Base-by-base conservation (phyloP, 2,888 invertebrate species). In the Ischnus inquisitorius region DNA sequence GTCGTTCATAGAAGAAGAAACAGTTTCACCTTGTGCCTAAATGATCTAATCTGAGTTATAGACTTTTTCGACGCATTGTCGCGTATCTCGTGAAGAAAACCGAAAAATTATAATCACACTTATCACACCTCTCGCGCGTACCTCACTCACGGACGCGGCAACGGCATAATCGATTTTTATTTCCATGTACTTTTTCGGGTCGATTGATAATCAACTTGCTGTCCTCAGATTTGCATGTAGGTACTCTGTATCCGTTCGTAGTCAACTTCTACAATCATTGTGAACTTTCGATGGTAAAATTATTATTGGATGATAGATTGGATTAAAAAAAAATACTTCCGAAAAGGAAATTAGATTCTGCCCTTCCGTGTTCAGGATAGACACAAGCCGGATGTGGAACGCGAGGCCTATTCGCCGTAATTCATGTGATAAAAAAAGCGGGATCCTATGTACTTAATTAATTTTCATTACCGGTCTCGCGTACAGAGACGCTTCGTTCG, bases 1-100 rank as follows among this genome's bases (percentile, higher is more conserved):
- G 65, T 68, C 46, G 76, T 72, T 81, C 74, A 82, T 82, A 67
- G 57, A 75, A 34, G 74, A 79, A 46, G 39, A 72, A 65, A 67
- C 60, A 43, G 87, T 89, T 91, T 91, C 91, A 92, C 92, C 89
- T 91, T 88, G 92, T 92, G 92, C 92, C 92, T 92, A 92, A 83
- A 87, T 82, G 25, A 81, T 82, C 75, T 81, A 80, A 84, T 72
- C 57, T 68, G 75, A 83, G 77, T 57, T 75, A 68, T 69, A 78
- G 77, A 85, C 28, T 81, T 71, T 72, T 83, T 75, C 62, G 65
- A 72, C 65, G 75, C 46, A 41, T 28, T 28, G 14, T 57, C 34
- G 41, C 48, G 39, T 48, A 72, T 16, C 25, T 71, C 41, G 68
- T 74, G 54, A 25, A 74, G 16, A 19, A 28, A 14, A 22, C 25